phyloP scores from a whole-genome alignment of 1,140 invertebrate species.

The Heliothis virescens region DNA sequence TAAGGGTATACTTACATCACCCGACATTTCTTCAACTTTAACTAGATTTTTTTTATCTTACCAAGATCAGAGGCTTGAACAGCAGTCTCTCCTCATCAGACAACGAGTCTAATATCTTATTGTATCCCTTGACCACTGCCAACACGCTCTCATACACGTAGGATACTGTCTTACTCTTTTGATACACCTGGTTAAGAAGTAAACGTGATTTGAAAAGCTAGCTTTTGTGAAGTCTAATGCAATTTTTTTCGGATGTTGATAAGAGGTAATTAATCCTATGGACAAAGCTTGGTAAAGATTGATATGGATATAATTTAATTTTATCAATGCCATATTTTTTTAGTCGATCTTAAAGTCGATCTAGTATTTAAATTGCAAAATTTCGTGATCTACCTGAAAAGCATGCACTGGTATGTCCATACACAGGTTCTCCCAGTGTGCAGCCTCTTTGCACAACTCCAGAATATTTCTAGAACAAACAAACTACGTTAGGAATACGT shows the following conservation, averaged over 20 bases:
- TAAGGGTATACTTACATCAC: no score
- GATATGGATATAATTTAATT: no score
- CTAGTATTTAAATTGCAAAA: no score
- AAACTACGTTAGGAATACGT: not conserved
- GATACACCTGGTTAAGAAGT: constrained; percentile 84
- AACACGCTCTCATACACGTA: constrained; percentile 91
- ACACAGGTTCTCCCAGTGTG: constrained; percentile 89
- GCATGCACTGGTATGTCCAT: constrained; percentile 89
- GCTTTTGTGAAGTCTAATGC: not conserved
- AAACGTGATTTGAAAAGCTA: no score
- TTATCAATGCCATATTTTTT: no score
- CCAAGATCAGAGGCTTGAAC: constrained; percentile 87
- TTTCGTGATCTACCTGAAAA: constrained; percentile 66
- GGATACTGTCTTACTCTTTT: constrained; percentile 88
- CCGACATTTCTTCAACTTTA: no score
- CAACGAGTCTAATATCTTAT: constrained; percentile 90
- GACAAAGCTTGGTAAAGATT: no score
- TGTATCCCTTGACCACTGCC: constrained; percentile 92
- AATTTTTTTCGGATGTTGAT: not conserved
- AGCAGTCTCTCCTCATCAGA: constrained; percentile 87
- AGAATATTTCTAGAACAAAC: constrained; percentile 72
- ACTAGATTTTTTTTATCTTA: constrained; percentile 55
- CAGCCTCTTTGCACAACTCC: constrained; percentile 89
- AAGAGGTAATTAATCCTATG: no score
- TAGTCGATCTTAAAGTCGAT: no score